Percentiles rank a stretch among this genome's conserved stretches.
Evolutionary conservation across 2,888 invertebrate species (phyloP).

Genomic region (Sisyra terminalis): DNA sequence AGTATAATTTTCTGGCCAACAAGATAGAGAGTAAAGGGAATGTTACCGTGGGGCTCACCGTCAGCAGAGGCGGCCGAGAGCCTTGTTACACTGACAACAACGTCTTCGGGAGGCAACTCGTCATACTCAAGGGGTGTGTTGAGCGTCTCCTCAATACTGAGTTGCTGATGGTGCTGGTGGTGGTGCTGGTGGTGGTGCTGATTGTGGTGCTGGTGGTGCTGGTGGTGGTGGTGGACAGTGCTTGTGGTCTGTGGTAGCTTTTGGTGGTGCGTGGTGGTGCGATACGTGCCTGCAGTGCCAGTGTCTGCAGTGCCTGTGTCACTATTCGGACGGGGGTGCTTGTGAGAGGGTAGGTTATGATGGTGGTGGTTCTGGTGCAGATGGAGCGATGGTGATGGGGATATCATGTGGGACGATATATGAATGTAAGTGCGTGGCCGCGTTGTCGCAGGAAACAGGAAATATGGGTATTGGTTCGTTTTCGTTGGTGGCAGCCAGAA

Average conservation of each 20-base stretch:
- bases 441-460: conserved; percentile 35
- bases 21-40: not conserved
- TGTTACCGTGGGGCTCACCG: conserved; percentile 6
- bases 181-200: conserved; percentile 18
- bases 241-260: conserved; percentile 10
- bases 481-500: conserved; percentile 30
- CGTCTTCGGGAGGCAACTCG: conserved; percentile 6
- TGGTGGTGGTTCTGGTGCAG: conserved; percentile 22
- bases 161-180: conserved; percentile 14
- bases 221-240: conserved; percentile 11
- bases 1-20: not conserved
- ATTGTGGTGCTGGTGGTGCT: conserved; percentile 16
- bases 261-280: conserved; percentile 17
- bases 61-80: conserved; percentile 8
- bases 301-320: not conserved
- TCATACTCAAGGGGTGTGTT: conserved; percentile 6
- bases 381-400: conserved; percentile 28
- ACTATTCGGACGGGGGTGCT: no score
- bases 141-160: conserved; percentile 6
- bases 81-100: conserved; percentile 8
- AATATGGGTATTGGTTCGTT: conserved; percentile 37
- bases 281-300: not conserved
- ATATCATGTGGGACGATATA: conserved; percentile 11
- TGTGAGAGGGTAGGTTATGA: conserved; percentile 12
- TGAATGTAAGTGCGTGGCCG: conserved; percentile 21